A percentile compares a stretch with the other conserved stretches of the same genome.
phyloP scores from a whole-genome alignment of 2,888 invertebrate species.

The Drosophila paucipuncta region DNA sequence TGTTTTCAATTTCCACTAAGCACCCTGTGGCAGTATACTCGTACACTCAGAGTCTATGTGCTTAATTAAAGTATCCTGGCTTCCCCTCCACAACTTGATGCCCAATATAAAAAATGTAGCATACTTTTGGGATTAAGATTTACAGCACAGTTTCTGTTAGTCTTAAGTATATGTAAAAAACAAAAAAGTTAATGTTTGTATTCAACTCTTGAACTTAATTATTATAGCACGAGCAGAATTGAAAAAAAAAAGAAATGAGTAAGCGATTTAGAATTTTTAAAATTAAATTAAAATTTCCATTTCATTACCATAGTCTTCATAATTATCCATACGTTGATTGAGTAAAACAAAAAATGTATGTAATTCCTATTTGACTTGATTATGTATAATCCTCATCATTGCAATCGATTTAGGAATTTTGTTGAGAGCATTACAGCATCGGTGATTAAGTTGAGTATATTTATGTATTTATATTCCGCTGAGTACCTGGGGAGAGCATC shows the following conservation, averaged over 20 bases:
- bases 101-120: neutral
- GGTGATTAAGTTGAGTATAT: constrained; percentile 8
- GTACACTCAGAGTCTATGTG: neutral
- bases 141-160: neutral
- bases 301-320: neutral
- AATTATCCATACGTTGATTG: neutral
- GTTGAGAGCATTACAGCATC: constrained; percentile 19
- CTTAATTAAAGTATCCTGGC: neutral
- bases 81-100: neutral
- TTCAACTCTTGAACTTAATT: neutral
- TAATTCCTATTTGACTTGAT: neutral
- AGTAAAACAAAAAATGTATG: neutral
- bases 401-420: neutral
- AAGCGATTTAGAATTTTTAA: neutral
- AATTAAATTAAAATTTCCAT: neutral
- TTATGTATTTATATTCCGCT: constrained; percentile 3
- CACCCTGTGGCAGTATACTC: neutral
- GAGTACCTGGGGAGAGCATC: constrained; percentile 27
- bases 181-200: neutral
- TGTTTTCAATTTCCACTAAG: neutral
- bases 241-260: neutral
- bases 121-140: neutral
- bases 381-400: neutral
- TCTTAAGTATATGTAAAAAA: neutral
- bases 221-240: neutral